These are phyloP conservation scores for Boloria selene DNA, from an alignment of 2,888 invertebrate genomes.

Conservation along the genomic window DNA sequence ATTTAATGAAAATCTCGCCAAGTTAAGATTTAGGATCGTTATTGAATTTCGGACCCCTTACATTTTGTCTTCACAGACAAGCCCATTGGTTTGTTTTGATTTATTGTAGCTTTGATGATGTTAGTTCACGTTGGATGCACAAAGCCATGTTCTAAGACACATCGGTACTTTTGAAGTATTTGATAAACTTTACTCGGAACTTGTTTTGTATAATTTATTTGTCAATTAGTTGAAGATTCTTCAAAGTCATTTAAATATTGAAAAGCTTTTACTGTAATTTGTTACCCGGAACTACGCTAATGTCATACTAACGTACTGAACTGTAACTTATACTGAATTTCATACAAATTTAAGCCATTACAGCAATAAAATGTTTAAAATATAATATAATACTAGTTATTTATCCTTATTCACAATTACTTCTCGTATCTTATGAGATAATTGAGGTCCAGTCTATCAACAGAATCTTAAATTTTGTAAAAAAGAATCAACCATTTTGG, in stretches of 20 bases:
- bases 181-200: slow-evolving; percentile 48
- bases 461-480: no score
- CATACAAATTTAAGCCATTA: no score
- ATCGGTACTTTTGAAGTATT: slow-evolving; percentile 56
- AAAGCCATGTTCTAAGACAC: slow-evolving; percentile 46
- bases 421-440: no score
- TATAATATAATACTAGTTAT: no score
- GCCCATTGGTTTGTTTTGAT: slow-evolving; percentile 21
- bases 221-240: slow-evolving; percentile 1
- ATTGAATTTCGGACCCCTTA: slow-evolving; percentile 57
- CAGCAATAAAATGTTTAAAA: no score
- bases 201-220: slow-evolving; percentile 2
- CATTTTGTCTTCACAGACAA: slow-evolving; percentile 15
- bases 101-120: slow-evolving; percentile 54
- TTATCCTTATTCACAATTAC: no score
- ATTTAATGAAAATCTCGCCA: slow-evolving; percentile 68
- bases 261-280: background rate
- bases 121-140: slow-evolving; percentile 66
- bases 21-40: slow-evolving; percentile 56
- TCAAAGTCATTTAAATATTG: background rate
- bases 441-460: no score
- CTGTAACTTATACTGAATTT: no score
- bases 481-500: no score
- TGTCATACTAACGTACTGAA: no score
- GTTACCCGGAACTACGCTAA: background rate